Base-by-base conservation (phyloP, 1,140 invertebrate genomes). In the Reticulitermes speratus region DNA sequence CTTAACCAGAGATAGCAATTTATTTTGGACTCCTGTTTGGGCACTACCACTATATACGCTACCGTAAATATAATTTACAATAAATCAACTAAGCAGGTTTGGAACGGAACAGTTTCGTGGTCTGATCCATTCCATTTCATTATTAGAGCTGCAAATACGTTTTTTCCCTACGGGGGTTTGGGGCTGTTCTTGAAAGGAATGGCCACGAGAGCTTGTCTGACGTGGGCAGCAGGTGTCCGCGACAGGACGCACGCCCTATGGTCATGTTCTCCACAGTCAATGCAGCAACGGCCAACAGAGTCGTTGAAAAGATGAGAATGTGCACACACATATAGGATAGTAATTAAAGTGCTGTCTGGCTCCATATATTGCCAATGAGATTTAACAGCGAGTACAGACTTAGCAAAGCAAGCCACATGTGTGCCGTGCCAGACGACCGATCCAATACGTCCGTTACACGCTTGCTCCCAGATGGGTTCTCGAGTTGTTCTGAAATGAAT, bases 401-500 rank as follows among this genome's bases (percentile, higher is more conserved):
- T 75, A 30, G 65, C 65, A 30, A 30, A 30, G 65, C 65, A 75
- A 75, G 65, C 65, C 65, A 75, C 65, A 75, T 75, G 65, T 75
- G 65, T 75, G 25, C 65, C n/a, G n/a, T 75, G 12, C 65, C 12
- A 75, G 65, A 75, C 65, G 65, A 30, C 65, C 25, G 65, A 75
- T 75, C 65, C 65, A 75, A 75, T 75, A 75, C n/a, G n/a, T 75
- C 65, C 65, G 65, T 75, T 75, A 75, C 65, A 75, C 65, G 65
- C 65, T n/a, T 12, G 7, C 25, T 75, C 65, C 65, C 65, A 75
- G 65, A 75, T 75, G 65, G 25, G 65, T 75, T 75, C 65, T 75
- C 65, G 25, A 75, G 65, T 14, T 75, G 25, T 75, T 75, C 65
- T 75, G 65, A 75, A 75, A 75, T 75, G 65, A 75, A 75, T 75